phyloP scores from a whole-genome alignment of 2,113 vertebrate genomes.

The Scortum barcoo region DNA sequence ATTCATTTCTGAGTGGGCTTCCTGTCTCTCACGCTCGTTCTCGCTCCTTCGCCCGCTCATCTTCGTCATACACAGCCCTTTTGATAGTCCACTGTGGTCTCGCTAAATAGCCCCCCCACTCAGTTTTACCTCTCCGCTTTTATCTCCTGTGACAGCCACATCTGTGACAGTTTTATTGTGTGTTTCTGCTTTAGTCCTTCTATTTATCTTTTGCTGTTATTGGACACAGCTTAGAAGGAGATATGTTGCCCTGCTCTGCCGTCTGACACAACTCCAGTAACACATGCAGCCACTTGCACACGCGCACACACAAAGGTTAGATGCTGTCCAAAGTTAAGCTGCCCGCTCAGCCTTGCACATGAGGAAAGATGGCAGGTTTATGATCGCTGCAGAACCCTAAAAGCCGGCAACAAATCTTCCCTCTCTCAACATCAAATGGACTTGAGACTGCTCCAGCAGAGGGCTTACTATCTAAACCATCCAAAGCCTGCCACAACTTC shows the following conservation, averaged over 20 bases:
- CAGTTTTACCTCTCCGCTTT: conserved; percentile 29
- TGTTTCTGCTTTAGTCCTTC: conserved; percentile 41
- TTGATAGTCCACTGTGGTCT: conserved; percentile 18
- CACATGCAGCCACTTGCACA: neutral
- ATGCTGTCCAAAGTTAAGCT: conserved; percentile 54
- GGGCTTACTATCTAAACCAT: conserved; percentile 73
- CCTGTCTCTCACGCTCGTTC: conserved; percentile 59
- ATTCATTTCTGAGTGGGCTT: conserved; percentile 72
- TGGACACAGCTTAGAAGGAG: conserved; percentile 45
- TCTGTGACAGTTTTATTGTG: conserved; percentile 62
- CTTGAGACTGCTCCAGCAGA: conserved; percentile 59
- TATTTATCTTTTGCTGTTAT: conserved; percentile 46
- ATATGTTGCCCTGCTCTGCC: conserved; percentile 12
- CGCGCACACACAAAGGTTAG: conserved; percentile 14
- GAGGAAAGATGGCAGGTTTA: conserved; percentile 57
- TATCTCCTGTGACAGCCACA: conserved; percentile 34
- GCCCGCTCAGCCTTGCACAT: conserved; percentile 30
- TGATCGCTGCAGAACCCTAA: conserved; percentile 54
- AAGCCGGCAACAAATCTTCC: conserved; percentile 68
- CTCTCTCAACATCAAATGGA: conserved; percentile 70
- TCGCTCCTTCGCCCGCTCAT: conserved; percentile 30
- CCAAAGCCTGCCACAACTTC: conserved; percentile 61
- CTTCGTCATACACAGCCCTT: conserved; percentile 31
- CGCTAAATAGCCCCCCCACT: conserved; percentile 9
- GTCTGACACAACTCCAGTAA: conserved; percentile 54